These are phyloP conservation scores for Temnothorax unifasciatus DNA, from an alignment of 2,888 invertebrate species.

Conservation along the genomic window DNA sequence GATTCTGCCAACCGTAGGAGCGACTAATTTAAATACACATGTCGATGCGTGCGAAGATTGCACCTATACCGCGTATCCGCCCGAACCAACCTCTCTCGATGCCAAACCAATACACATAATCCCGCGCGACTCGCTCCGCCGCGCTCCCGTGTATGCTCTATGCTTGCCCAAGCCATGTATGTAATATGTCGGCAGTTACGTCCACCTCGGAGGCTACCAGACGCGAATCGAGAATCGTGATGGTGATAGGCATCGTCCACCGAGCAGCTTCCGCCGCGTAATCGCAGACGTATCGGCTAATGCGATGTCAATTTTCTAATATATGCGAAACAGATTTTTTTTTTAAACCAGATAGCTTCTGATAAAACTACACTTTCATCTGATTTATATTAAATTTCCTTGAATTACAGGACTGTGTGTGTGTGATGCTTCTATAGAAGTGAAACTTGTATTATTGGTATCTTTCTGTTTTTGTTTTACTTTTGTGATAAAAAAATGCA, in stretches of 20 bases:
- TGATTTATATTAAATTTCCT: not conserved
- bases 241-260: conserved; percentile 16
- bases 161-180: conserved; percentile 38
- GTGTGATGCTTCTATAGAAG: not conserved
- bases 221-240: conserved; percentile 13
- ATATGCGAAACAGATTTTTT: not conserved
- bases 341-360: not conserved
- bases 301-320: conserved; percentile 10
- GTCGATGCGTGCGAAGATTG: conserved; percentile 86
- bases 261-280: not conserved
- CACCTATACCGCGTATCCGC: conserved; percentile 77
- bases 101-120: conserved; percentile 71
- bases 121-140: conserved; percentile 59
- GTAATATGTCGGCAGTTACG: conserved; percentile 57
- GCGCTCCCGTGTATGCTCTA: conserved; percentile 36
- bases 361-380: not conserved
- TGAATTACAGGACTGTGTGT: not conserved
- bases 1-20: conserved; percentile 81
- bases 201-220: conserved; percentile 15
- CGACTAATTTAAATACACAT: conserved; percentile 86
- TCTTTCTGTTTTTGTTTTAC: not conserved
- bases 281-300: conserved; percentile 11
- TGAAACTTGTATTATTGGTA: not conserved
- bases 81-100: conserved; percentile 51
- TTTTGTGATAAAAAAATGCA: not conserved